phyloP scores from a whole-genome alignment of 53 echinoderm and acorn worm species.

The Henricia sp. region DNA sequence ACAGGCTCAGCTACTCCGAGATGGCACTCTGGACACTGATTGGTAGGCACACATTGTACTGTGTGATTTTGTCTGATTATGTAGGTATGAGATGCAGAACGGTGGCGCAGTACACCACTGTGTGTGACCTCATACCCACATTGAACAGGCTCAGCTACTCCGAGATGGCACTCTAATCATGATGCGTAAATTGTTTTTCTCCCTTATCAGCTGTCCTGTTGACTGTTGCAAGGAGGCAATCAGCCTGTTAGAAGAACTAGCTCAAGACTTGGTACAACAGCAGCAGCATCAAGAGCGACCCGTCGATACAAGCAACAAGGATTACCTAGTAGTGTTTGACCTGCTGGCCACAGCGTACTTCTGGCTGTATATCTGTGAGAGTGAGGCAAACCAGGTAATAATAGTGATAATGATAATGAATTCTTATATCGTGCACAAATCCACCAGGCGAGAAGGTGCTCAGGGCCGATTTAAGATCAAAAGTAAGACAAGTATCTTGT shows the following conservation, averaged over 20 bases:
- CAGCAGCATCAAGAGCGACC: constrained; percentile 28
- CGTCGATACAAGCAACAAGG: constrained; percentile 12
- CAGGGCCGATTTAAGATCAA: no score
- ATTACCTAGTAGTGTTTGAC: constrained; percentile 66
- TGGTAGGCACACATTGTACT: constrained; percentile 57
- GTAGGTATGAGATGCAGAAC: no score
- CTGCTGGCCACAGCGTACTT: constrained; percentile 81
- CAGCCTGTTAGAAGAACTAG: constrained; percentile 55
- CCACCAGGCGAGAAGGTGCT: no score
- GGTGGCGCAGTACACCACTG: neutral
- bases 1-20: constrained; percentile 81
- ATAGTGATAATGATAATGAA: no score
- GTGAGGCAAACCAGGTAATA: constrained; percentile 44
- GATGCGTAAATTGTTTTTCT: neutral
- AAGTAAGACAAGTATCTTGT: no score
- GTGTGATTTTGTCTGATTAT: no score
- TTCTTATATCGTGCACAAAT: no score
- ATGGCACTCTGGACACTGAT: constrained; percentile 80
- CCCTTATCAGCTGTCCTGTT: constrained; percentile 52
- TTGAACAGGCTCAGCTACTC: no score
- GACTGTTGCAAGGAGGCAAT: constrained; percentile 79
- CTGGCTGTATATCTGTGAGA: constrained; percentile 85
- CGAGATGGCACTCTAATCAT: no score
- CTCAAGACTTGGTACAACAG: constrained; percentile 51
- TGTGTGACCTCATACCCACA: neutral